Conservation (phyloP, 2,888 invertebrate genomes). For the Salticus scenicus region DNA sequence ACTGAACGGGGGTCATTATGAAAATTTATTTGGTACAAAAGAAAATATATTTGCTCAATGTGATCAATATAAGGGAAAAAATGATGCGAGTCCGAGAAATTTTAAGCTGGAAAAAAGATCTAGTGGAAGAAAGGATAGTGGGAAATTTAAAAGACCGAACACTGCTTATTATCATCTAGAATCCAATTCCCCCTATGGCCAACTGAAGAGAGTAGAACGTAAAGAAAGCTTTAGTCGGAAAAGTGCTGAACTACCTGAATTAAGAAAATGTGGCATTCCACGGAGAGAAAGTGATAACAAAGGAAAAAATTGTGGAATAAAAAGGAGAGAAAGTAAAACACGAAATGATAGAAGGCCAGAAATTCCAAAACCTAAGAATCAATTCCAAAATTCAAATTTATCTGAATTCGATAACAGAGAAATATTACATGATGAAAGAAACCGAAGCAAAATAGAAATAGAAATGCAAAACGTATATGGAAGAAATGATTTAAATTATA, state of each 20-base stretch:
- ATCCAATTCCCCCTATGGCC: conserved; percentile 27
- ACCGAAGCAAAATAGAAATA: conserved; percentile 38
- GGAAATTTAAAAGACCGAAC: background rate
- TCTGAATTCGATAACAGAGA: background rate
- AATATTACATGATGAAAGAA: background rate
- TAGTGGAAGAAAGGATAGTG: conserved; percentile 6
- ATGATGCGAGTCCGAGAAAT: background rate
- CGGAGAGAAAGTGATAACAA: background rate
- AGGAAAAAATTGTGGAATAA: conserved; percentile 22
- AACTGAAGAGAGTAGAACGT: conserved; percentile 32
- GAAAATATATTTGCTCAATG: conserved; percentile 56
- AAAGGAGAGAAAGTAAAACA: conserved; percentile 31
- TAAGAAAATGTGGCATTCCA: background rate
- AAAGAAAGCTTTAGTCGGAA: conserved; percentile 3
- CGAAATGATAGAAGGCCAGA: conserved; percentile 30
- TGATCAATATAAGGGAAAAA: conserved; percentile 20
- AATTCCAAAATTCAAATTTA: background rate
- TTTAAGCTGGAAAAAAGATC: background rate
- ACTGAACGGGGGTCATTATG: conserved; percentile 38
- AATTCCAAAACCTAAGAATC: background rate
- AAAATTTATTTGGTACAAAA: conserved; percentile 54
- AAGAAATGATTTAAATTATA: conserved; percentile 3
- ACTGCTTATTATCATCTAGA: background rate
- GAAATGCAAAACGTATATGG: conserved; percentile 45
- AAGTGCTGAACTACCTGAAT: background rate